Evolutionary conservation across 2,888 invertebrate genomes (phyloP).

Genomic region (Poecilus cupreus): DNA sequence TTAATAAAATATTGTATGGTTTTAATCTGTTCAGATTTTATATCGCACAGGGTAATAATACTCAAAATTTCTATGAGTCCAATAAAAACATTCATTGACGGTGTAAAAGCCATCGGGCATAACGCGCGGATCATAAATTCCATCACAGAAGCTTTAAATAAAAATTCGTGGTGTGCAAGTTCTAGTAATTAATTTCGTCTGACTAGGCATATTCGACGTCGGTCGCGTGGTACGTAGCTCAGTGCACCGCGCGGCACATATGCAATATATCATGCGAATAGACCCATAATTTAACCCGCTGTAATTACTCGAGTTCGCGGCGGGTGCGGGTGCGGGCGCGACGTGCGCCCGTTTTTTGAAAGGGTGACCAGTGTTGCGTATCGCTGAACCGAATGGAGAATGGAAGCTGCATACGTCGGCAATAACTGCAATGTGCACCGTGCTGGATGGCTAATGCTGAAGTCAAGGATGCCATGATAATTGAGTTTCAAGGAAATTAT

Average conservation of each 20-base stretch:
- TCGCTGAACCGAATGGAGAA: constrained; percentile 16
- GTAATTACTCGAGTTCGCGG: constrained; percentile 44
- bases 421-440: background rate
- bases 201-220: constrained; percentile 51
- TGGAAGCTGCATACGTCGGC: constrained; percentile 24
- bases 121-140: constrained; percentile 43
- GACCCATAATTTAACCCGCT: constrained; percentile 55
- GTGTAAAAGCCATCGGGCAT: background rate
- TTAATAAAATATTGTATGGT: no score
- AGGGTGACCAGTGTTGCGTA: constrained; percentile 54
- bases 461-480: no score
- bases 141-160: constrained; percentile 29
- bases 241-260: constrained; percentile 33
- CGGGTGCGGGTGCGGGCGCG: background rate
- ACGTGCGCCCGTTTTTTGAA: constrained; percentile 53
- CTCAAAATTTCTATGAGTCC: background rate
- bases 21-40: no score
- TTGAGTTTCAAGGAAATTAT: no score
- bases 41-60: background rate
- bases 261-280: constrained; percentile 58
- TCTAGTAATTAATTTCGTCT: constrained; percentile 54
- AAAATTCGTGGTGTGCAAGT: constrained; percentile 43
- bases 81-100: background rate
- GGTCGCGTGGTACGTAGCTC: background rate
- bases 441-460: no score